Base-by-base conservation (phyloP, 2,888 invertebrate genomes). In the Monopis laevigella region DNA sequence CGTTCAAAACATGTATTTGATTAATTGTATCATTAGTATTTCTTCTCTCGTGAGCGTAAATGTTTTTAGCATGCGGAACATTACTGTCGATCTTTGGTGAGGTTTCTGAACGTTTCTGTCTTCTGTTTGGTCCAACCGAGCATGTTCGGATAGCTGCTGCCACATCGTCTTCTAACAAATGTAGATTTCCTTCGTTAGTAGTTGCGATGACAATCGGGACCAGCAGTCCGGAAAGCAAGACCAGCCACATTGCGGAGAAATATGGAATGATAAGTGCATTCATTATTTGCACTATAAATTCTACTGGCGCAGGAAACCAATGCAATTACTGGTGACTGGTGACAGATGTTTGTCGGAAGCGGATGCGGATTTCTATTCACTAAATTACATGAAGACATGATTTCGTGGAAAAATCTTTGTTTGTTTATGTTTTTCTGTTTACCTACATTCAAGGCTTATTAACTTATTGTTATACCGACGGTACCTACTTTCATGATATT, bases 111-210 rank as follows among this genome's bases (percentile, higher is more conserved):
- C 65, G 52, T 14, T 55, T 54, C 41, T 53, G 53, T 3, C 65
- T 53, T 34, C 50, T 5, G 10, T 39, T 42, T 29, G 41, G 40
- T 1, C 32, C 28, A 10, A 43, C 44, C 0, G 50, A 42, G 45
- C 81, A 81, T 10, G 58, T 46, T 41, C 60, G 62, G 29, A 81
- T 48, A n/a, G 78, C 80, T 1, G 48, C 48, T 1, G 62, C 59
- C 13, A 81, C 58, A 48, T 81, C 78, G 41, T 74, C 65, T 54
- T 74, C 67, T 12, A 81, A 48, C n/a, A 82, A 48, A 21, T 62
- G 64, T 26, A 78, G 69, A 48, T 81, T 81, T 1, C 75, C 75
- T 26, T 75, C 71, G 3, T 71, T 65, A 1, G 67, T 49, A 45
- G 65, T 61, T 26, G 50, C 47, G 2, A 59, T 56, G 19, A 67